A percentile compares a stretch with the other conserved stretches of the same genome.
These are phyloP conservation scores for Brachionus rubens DNA, from an alignment of 1,140 invertebrate genomes.

Conservation along the genomic window DNA sequence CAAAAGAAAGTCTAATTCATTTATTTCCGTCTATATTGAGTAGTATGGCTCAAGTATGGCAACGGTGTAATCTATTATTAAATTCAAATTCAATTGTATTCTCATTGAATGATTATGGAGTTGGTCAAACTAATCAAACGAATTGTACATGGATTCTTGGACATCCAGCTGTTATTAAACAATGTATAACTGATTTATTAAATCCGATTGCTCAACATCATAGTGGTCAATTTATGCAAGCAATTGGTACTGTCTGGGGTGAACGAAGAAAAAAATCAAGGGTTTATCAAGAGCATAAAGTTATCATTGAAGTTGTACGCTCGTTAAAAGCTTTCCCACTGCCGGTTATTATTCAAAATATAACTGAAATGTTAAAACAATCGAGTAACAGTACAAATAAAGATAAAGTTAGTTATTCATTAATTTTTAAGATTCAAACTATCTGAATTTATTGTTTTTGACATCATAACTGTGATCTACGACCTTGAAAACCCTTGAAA, in stretches of 20 bases:
- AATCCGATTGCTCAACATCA: conserved; percentile 32
- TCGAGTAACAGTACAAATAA: not conserved
- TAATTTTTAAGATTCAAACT: not conserved
- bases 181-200: conserved; percentile 25
- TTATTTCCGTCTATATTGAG: conserved; percentile 28
- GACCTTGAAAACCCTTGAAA: too few relatives aligned
- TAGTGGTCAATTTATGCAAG: conserved; percentile 8
- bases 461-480: too few relatives aligned
- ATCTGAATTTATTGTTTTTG: too few relatives aligned
- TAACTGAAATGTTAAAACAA: conserved; percentile 27
- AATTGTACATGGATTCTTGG: conserved; percentile 8
- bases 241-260: conserved; percentile 41
- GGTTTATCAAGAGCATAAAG: conserved; percentile 32
- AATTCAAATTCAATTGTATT: not conserved
- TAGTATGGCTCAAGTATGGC: conserved; percentile 42
- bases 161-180: conserved; percentile 26
- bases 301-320: conserved; percentile 25
- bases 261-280: conserved; percentile 28
- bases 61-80: conserved; percentile 12
- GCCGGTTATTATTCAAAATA: conserved; percentile 25
- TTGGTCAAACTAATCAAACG: not conserved
- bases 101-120: not conserved
- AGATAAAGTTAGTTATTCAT: conserved; percentile 5
- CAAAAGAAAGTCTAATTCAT: conserved; percentile 35
- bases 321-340: conserved; percentile 27